Percentiles rank a stretch among this genome's conserved stretches.
These are phyloP conservation scores for Pentalonia nigronervosa DNA, from an alignment of 1,140 invertebrate genomes.

Conservation along the genomic window DNA sequence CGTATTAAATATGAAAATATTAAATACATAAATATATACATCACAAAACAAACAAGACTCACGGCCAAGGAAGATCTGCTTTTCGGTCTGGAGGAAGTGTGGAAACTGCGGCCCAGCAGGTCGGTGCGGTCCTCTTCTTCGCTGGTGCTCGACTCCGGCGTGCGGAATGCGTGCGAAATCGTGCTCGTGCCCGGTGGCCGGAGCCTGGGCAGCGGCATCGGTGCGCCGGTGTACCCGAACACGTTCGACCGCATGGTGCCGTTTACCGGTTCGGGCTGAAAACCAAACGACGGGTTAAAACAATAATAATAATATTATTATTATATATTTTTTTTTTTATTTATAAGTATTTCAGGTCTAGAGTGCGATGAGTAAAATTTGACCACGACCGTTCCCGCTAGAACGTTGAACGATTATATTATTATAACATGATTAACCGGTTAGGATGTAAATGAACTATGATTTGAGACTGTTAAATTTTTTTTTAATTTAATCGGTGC, in stretches of 20 bases:
- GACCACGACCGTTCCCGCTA: neutral
- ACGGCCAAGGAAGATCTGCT: constrained; percentile 77
- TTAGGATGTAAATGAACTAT: neutral
- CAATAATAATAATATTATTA: too few species aligned
- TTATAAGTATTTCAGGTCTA: too few species aligned
- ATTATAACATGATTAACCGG: too few species aligned
- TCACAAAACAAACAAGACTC: constrained; percentile 61
- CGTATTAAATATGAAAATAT: too few species aligned
- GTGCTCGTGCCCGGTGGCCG: constrained; percentile 63
- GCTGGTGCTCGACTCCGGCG: constrained; percentile 71
- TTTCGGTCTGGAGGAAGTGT: constrained; percentile 81
- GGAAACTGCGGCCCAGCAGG: constrained; percentile 72
- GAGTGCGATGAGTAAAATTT: neutral
- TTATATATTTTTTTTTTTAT: too few species aligned
- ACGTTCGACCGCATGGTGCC: constrained; percentile 78
- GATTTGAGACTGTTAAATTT: neutral
- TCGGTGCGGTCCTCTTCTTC: constrained; percentile 78
- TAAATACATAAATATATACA: too few species aligned
- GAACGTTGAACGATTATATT: too few species aligned
- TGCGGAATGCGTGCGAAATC: constrained; percentile 61
- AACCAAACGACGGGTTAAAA: neutral
- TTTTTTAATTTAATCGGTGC: neutral
- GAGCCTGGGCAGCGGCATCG: constrained; percentile 75
- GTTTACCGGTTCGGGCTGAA: constrained; percentile 72
- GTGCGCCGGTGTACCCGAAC: constrained; percentile 74